A percentile compares a stretch with the other conserved stretches of the same genome.
These are phyloP conservation scores for Galerucella nymphaeae DNA, from an alignment of 2,888 invertebrate species.

Conservation along the genomic window DNA sequence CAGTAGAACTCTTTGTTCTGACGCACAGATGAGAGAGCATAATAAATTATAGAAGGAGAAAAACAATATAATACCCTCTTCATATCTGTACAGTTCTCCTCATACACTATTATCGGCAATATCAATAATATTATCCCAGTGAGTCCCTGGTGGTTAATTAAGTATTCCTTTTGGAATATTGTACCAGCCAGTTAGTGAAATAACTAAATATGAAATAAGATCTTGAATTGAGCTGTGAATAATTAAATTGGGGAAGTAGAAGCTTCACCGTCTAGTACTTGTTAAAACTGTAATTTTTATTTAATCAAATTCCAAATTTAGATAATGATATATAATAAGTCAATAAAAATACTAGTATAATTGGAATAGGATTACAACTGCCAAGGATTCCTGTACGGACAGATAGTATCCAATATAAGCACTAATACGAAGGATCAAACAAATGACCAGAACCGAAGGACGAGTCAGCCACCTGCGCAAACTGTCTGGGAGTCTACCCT, in stretches of 20 bases:
- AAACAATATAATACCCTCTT: conserved; percentile 12
- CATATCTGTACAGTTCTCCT: neutral
- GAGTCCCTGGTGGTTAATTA: neutral
- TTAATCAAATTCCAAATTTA: too few relatives aligned
- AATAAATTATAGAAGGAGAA: conserved; percentile 9
- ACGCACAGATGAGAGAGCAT: conserved; percentile 10
- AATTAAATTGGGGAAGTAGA: neutral
- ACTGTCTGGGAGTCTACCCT: too few relatives aligned
- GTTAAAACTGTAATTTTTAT: neutral
- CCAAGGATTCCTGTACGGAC: too few relatives aligned
- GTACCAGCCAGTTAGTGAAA: neutral
- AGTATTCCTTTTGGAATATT: neutral
- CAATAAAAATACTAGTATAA: too few relatives aligned
- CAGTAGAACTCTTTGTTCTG: conserved; percentile 7
- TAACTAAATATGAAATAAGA: neutral
- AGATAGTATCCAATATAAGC: too few relatives aligned
- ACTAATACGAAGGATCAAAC: too few relatives aligned
- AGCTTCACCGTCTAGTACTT: neutral
- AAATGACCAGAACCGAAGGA: too few relatives aligned
- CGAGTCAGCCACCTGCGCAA: too few relatives aligned
- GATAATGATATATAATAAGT: too few relatives aligned
- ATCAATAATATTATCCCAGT: neutral
- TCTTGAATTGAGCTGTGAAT: neutral
- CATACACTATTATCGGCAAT: conserved; percentile 1
- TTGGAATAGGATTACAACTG: too few relatives aligned